Conservation (phyloP, 2,888 invertebrate species). For the Morpho deidamia region DNA sequence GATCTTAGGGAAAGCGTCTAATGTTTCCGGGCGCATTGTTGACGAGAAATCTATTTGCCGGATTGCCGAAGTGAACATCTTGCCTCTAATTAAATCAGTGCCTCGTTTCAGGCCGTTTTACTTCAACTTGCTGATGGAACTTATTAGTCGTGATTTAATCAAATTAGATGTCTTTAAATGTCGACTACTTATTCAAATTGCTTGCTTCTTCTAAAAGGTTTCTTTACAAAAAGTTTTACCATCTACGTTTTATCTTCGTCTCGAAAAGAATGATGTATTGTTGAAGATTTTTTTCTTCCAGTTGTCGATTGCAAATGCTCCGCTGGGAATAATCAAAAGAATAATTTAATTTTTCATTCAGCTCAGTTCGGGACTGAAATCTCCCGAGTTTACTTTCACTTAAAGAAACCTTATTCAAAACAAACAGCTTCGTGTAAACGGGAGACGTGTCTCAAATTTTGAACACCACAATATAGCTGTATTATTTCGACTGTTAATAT, state of each 20-base stretch:
- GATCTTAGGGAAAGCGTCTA: conserved; percentile 31
- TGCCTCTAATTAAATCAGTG: conserved; percentile 32
- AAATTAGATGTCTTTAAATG: background rate
- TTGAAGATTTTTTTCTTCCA: background rate
- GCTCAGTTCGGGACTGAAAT: conserved; percentile 45
- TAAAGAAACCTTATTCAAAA: conserved; percentile 73
- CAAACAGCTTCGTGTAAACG: conserved; percentile 71
- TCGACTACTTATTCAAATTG: conserved; percentile 2
- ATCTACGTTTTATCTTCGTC: background rate
- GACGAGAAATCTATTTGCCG: conserved; percentile 28
- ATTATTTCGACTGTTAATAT: conserved; percentile 60
- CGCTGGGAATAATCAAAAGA: conserved; percentile 32
- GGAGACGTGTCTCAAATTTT: conserved; percentile 62
- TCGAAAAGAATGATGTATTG: conserved; percentile 10
- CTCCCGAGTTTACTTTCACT: conserved; percentile 67
- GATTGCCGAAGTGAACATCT: conserved; percentile 27
- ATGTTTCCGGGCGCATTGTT: conserved; percentile 30
- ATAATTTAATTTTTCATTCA: conserved; percentile 68
- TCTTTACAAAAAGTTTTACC: conserved; percentile 7
- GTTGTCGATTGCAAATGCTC: conserved; percentile 6
- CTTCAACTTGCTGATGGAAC: conserved; percentile 12
- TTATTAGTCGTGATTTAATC: conserved; percentile 14
- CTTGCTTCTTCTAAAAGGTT: background rate
- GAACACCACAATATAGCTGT: conserved; percentile 48
- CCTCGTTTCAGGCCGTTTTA: conserved; percentile 13